Evolutionary conservation across 1,140 invertebrate genomes (phyloP).

Genomic region (Cotesia chilonis): DNA sequence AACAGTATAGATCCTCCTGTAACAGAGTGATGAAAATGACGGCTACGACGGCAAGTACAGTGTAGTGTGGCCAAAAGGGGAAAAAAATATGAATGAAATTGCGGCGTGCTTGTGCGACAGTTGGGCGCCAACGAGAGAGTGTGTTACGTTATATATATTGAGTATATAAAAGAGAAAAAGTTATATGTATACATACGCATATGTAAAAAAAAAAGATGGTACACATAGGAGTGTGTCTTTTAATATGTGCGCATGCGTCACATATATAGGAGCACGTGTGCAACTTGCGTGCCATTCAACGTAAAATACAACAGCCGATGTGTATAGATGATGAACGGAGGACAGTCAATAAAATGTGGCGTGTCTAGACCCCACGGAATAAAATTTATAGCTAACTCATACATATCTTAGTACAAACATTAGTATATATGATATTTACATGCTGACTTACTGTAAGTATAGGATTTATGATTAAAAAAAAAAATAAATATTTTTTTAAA

Average conservation of each 20-base stretch:
- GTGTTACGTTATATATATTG: background rate
- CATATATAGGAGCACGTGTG: conserved; percentile 44
- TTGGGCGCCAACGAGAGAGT: conserved; percentile 24
- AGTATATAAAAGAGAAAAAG: background rate
- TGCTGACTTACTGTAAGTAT: too few relatives aligned
- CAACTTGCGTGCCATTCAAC: conserved; percentile 44
- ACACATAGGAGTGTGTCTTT: conserved; percentile 35
- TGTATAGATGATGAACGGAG: conserved; percentile 10
- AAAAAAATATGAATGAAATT: conserved; percentile 51
- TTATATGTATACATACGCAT: conserved; percentile 1
- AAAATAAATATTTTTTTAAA: too few relatives aligned
- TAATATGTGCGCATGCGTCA: conserved; percentile 45
- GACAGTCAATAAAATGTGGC: conserved; percentile 13
- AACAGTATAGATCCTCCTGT: too few relatives aligned
- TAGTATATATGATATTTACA: too few relatives aligned
- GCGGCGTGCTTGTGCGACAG: conserved; percentile 28
- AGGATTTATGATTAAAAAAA: too few relatives aligned
- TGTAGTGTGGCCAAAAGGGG: conserved; percentile 28
- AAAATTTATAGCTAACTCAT: too few relatives aligned
- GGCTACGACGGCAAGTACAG: conserved; percentile 4
- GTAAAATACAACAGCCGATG: conserved; percentile 30
- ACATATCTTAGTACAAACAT: too few relatives aligned
- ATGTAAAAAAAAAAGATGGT: background rate
- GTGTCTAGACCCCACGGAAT: background rate
- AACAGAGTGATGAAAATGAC: conserved; percentile 32